Percentiles rank a stretch among this genome's conserved stretches.
phyloP scores from a whole-genome alignment of 1,140 invertebrate species.

The Zaprionus gabonicus region DNA sequence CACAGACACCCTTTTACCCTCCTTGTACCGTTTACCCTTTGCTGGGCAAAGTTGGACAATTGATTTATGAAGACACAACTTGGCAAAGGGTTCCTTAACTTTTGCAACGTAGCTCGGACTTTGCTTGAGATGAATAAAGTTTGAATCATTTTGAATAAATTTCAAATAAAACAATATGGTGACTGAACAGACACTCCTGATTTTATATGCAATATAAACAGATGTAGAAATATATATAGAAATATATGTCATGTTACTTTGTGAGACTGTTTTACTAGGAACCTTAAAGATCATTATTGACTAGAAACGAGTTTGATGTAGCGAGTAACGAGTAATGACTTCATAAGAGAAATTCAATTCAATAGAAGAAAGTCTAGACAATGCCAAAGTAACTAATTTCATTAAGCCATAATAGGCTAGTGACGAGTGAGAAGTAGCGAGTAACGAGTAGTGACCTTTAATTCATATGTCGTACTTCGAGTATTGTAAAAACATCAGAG shows the following conservation, averaged over 20 bases:
- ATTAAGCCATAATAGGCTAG: neutral
- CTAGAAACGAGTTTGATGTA: neutral
- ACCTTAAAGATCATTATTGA: no score
- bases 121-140: neutral
- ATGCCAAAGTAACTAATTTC: no score
- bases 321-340: no score
- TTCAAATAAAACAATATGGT: neutral
- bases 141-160: neutral
- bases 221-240: no score
- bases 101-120: neutral
- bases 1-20: neutral
- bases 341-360: neutral
- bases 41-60: constrained; percentile 3
- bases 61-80: constrained; percentile 20
- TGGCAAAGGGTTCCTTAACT: neutral
- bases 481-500: no score
- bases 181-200: no score
- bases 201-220: no score
- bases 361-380: no score
- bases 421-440: neutral
- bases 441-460: no score
- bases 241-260: no score
- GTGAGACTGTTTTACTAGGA: no score
- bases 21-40: neutral
- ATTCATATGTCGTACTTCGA: neutral